Base-by-base conservation (phyloP, 2,113 vertebrate genomes). In the Hemiprocne comata region DNA sequence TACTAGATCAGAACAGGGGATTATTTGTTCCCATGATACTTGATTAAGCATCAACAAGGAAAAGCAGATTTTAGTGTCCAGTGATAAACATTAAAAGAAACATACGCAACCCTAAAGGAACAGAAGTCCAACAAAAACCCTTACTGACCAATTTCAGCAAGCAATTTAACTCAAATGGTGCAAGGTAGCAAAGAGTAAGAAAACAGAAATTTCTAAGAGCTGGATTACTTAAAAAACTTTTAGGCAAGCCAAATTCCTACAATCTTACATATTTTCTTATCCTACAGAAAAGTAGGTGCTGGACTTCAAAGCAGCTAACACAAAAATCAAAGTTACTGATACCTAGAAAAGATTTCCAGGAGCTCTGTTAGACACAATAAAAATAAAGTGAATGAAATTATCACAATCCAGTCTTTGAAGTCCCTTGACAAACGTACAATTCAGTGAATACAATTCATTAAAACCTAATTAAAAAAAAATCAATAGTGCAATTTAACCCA, bases 401-500 rank as follows among this genome's bases (percentile, higher is more conserved):
- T 90, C 85, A 71, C 87, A 87, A 83, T 69, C 53, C 51, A 69
- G 66, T 70, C 89, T 70, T 36, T 62, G 33, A 93, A 94, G 50
- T 92, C 91, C 77, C 92, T 87, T 24, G 38, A 91, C 74, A 89
- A 94, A 87, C 3, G 1, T 79, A 95, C 73, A 90, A 71, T 75
- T 90, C 80, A 95, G 74, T 75, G 91, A 83, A 90, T 69, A 74
- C 89, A 90, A 97, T 97, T 97, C 89, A 97, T 97, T 97, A 97
- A 96, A 97, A 96, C 74, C 87, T 96, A 96, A 97, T 97, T 96
- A 94, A 80, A 69, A 94, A 90, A 90, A 75, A 88, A 92, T 97
- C 96, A 97, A 97, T 97, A 96, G 44, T 33, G 76, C 91, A 97
- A 97, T 97, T 97, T 94, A 94, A 76, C 67, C 87, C 82, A 79